A percentile compares a stretch with the other conserved stretches of the same genome.
Conservation (phyloP, 1,140 invertebrate genomes). For the Condylostylus longicornis region DNA sequence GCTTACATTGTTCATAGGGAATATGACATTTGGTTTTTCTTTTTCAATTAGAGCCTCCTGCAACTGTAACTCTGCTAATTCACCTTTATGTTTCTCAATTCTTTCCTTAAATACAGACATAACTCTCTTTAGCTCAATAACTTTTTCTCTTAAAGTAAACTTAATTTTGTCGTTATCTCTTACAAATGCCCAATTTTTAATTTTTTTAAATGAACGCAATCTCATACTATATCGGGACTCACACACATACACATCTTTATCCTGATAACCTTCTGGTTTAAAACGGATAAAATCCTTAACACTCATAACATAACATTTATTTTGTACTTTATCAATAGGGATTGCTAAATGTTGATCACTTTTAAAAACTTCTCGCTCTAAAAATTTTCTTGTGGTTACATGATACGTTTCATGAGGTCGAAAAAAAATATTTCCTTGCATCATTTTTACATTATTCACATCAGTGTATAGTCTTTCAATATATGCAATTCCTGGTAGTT, state of each 20-base stretch:
- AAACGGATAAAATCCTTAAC: slow-evolving; percentile 91
- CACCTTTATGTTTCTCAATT: slow-evolving; percentile 79
- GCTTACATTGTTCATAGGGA: slow-evolving; percentile 36
- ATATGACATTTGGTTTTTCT: slow-evolving; percentile 55
- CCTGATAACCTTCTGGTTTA: slow-evolving; percentile 69
- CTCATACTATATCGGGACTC: slow-evolving; percentile 85
- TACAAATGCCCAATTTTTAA: slow-evolving; percentile 70
- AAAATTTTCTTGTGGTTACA: slow-evolving; percentile 83
- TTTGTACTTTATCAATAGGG: slow-evolving; percentile 74
- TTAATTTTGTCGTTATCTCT: slow-evolving; percentile 41
- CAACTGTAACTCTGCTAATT: slow-evolving; percentile 70
- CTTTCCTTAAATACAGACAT: slow-evolving; percentile 88
- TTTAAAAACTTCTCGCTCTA: slow-evolving; percentile 91
- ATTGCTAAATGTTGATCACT: slow-evolving; percentile 72
- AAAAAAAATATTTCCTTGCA: slow-evolving; percentile 67
- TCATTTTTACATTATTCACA: slow-evolving; percentile 65
- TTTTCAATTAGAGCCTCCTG: slow-evolving; percentile 63
- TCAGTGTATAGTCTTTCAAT: slow-evolving; percentile 81
- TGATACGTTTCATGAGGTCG: slow-evolving; percentile 90
- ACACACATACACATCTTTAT: slow-evolving; percentile 94
- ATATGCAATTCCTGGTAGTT: slow-evolving; percentile 65
- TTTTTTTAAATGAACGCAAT: slow-evolving; percentile 81
- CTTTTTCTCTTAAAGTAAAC: slow-evolving; percentile 52
- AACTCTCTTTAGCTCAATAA: slow-evolving; percentile 66
- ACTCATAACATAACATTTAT: slow-evolving; percentile 84